Base-by-base conservation (phyloP, 2,113 vertebrate genomes). In the Cottus gobio region DNA sequence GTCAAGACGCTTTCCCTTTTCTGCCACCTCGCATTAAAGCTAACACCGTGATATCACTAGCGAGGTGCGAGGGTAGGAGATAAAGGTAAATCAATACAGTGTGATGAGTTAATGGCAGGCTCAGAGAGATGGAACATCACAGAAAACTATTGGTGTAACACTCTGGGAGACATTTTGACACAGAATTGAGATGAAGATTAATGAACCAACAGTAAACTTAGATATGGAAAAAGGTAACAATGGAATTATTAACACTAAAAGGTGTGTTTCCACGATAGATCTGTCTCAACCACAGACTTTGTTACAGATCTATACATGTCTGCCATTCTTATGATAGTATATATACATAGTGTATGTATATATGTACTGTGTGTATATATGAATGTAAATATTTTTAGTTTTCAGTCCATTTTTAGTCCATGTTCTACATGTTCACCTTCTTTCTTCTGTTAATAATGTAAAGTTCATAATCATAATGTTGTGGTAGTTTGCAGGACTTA, bases 1-100 rank as follows among this genome's bases (percentile, higher is more conserved):
- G 80, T 81, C 74, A 68, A 84, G 73, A 75, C 76, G 24, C 77
- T 77, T 77, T 81, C 65, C 76, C 56, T 50, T 84, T 70, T 54
- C 70, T 86, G 69, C 52, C 83, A 54, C 50, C 64, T 80, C 58
- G 18, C 57, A 79, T 80, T 85, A 81, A 6, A 73, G 79, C 34
- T 79, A 85, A 86, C 82, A 61, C 39, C 71, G 80, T 64, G 52
- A 85, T 87, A 79, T 56, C 78, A 75, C 22, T 52, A 66, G 75
- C 48, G 4, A 9, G 3, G 13, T 62, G 36, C 50, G 72, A 81
- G 71, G 50, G 52, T 3, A 30, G 78, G 52, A 34, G 31, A 34
- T 31, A 71, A 46, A 75, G 56, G 28, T 4, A 20, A 9, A 77
- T 36, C 58, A 79, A 72, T 34, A 50, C 34, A 66, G 65, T 13